Percentiles rank a stretch among this genome's conserved stretches.
These are phyloP conservation scores for Onychomys leucogaster DNA, from an alignment of 2,797 vertebrate genomes.

Conservation along the genomic window DNA sequence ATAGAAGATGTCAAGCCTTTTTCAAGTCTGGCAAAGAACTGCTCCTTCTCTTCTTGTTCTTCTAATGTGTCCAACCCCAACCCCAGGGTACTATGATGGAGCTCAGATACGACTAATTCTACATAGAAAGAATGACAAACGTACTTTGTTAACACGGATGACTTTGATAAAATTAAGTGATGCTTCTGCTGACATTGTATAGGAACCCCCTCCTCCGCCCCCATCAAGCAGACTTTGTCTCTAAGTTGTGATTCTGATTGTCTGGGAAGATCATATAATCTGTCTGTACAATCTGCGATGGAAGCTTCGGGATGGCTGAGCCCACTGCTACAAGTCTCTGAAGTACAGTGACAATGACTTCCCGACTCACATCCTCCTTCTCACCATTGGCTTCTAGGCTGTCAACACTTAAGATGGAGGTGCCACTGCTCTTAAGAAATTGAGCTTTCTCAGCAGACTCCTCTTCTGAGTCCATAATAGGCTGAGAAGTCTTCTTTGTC, in stretches of 20 bases:
- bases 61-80: conserved; percentile 93
- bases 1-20: conserved; percentile 90
- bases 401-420: conserved; percentile 87
- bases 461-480: conserved; percentile 87
- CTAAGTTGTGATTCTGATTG: background rate
- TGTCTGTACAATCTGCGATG: background rate
- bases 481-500: conserved; percentile 86
- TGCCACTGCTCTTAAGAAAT: conserved; percentile 78
- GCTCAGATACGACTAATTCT: conserved; percentile 87
- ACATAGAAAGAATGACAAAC: conserved; percentile 65
- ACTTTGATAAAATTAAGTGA: conserved; percentile 28
- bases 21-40: conserved; percentile 93
- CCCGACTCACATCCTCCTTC: conserved; percentile 55
- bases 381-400: conserved; percentile 91
- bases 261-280: background rate
- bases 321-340: background rate
- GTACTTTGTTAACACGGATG: background rate
- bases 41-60: conserved; percentile 93
- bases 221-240: background rate
- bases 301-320: background rate
- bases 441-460: conserved; percentile 75
- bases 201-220: background rate
- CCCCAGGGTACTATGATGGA: conserved; percentile 75
- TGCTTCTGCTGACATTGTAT: background rate
- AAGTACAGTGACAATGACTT: background rate